These are phyloP conservation scores for Heterocephalus glaber DNA, from an alignment of 2,113 vertebrate genomes.

Conservation along the genomic window DNA sequence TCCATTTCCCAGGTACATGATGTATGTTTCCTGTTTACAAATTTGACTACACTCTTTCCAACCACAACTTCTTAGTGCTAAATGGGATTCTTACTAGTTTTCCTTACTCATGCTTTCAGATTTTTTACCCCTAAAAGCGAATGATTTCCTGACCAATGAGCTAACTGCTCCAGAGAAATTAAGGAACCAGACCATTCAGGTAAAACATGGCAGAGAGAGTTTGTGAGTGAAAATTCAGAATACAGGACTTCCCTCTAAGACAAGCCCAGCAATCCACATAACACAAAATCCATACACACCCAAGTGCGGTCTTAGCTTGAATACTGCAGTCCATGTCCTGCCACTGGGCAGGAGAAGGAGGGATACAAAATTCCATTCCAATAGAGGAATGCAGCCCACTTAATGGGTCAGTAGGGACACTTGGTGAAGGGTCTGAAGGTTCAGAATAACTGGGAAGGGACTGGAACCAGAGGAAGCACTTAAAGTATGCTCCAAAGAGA, in stretches of 20 bases:
- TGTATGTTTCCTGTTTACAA: neutral
- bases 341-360: neutral
- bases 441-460: neutral
- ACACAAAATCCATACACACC: neutral
- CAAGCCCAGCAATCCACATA: neutral
- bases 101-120: neutral
- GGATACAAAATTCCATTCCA: neutral
- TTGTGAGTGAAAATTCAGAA: neutral
- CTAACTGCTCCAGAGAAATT: neutral
- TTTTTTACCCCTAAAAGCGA: neutral
- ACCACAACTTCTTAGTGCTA: neutral
- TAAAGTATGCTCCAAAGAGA: neutral
- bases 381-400: neutral
- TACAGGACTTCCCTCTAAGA: accelerated
- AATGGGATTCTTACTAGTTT: neutral
- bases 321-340: neutral
- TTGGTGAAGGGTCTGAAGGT: neutral
- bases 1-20: neutral
- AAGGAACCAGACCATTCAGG: neutral
- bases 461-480: neutral
- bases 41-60: neutral
- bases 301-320: neutral
- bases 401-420: neutral
- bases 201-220: neutral
- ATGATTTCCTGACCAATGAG: neutral